phyloP scores from a whole-genome alignment of 1,140 invertebrate species.

The Anoplolepis gracilipes region DNA sequence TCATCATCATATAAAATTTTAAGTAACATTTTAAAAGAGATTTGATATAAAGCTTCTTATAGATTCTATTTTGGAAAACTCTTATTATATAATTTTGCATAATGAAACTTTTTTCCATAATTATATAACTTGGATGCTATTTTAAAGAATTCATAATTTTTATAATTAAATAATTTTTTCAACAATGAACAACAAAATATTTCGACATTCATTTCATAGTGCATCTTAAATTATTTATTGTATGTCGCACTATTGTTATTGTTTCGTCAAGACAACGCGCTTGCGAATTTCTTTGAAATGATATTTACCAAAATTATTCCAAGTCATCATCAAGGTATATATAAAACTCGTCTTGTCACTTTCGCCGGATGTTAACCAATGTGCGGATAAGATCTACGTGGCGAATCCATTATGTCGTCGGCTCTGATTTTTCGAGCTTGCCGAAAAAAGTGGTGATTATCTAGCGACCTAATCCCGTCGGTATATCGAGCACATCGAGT shows the following conservation, averaged over 20 bases:
- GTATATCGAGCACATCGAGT: not conserved
- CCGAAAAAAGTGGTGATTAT: constrained; percentile 36
- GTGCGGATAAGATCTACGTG: constrained; percentile 52
- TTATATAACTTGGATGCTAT: no score
- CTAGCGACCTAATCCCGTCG: not conserved
- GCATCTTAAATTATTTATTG: constrained; percentile 15
- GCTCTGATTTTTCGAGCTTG: constrained; percentile 24
- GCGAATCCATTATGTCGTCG: constrained; percentile 27
- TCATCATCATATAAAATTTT: not conserved
- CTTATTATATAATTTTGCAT: not conserved
- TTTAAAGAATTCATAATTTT: no score
- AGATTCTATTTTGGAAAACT: not conserved
- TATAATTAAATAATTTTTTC: no score
- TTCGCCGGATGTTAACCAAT: constrained; percentile 32
- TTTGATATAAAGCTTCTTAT: not conserved
- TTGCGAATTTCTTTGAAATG: not conserved
- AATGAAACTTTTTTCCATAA: no score
- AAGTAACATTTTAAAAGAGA: not conserved
- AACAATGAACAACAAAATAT: not conserved
- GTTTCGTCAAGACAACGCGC: not conserved
- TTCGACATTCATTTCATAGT: not conserved
- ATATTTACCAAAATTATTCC: constrained; percentile 20
- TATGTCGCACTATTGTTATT: constrained; percentile 28
- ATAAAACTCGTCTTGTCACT: constrained; percentile 27
- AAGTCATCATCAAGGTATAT: constrained; percentile 4